Base-by-base conservation (phyloP, 2,797 vertebrate genomes). In the Phrynocephalus guinanensis region DNA sequence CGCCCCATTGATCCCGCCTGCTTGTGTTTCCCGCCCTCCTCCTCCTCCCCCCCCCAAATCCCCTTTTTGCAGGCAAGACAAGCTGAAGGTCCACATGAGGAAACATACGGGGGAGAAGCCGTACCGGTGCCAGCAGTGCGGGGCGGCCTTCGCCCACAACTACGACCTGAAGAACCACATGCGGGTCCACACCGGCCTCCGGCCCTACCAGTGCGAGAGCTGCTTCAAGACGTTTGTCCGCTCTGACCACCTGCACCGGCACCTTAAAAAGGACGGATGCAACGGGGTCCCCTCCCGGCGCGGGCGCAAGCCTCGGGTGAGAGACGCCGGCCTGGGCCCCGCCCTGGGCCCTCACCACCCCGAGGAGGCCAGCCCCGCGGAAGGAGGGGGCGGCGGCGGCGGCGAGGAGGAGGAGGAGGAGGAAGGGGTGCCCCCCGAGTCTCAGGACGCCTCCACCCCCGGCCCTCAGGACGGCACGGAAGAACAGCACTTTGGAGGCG, bases 111-210 rank as follows among this genome's bases (percentile, higher is more conserved):
- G 99, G 82, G 99, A 99, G 97, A 99, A 99, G 97, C 99, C 99
- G 84, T 99, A 99, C 96, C 95, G 98, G 96, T 99, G 99, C 96
- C 98, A 98, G 92, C 98, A 99, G 91, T 99, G 99, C 79, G 99
- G 98, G 1, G 99, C 98, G 0, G 98, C 99, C 89, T 99, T 99
- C 77, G 98, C 98, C 52, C 99, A 99, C 97, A 99, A 99, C 97
- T 99, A 99, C 94, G 99, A 99, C 97, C 98, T 99, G 97, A 99
- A 99, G 97, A 99, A 99, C 97, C 99, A 99, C 97, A 99, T 99
- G 98, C 98, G 99, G 0, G 98, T 99, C 86, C 99, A 99, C 97
- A 99, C 99, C 0, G 99, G 99, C 92, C 97, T 99, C 93, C 97
- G 99, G n/a, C 99, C 99, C 89, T 99, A 99, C 96, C 99, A 99